These are phyloP conservation scores for Clarias macrocephalus DNA, from an alignment of 2,113 vertebrate species.

Conservation along the genomic window DNA sequence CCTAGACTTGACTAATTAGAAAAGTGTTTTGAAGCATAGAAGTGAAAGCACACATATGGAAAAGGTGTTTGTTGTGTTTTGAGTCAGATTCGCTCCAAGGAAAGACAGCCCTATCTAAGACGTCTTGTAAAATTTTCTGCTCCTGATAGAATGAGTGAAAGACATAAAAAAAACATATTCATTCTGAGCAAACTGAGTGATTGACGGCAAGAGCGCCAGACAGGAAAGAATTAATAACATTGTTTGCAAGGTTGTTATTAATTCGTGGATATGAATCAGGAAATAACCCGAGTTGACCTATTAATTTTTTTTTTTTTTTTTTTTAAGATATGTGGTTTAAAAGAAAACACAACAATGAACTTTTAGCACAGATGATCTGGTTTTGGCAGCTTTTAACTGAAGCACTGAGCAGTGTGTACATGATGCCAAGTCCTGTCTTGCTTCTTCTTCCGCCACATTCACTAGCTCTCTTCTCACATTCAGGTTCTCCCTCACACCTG, in stretches of 20 bases:
- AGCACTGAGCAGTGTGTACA: slow-evolving; percentile 11
- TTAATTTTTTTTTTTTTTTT: not conserved
- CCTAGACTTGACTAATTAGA: not conserved
- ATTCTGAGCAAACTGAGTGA: not conserved
- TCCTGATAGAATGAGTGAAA: not conserved
- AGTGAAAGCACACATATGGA: not conserved
- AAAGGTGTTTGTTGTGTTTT: not conserved
- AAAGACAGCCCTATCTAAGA: not conserved
- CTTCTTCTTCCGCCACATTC: slow-evolving; percentile 1
- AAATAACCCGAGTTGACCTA: not conserved
- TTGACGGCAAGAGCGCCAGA: not conserved
- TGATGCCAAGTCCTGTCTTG: not conserved
- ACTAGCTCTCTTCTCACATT: not conserved
- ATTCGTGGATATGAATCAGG: too few relatives aligned
- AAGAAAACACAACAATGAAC: not conserved
- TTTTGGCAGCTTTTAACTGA: slow-evolving; percentile 36
- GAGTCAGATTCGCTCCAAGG: not conserved
- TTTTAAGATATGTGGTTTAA: not conserved
- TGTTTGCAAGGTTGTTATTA: not conserved
- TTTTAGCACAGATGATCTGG: not conserved
- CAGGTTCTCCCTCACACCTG: not conserved
- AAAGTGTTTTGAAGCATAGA: not conserved
- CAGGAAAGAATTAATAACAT: not conserved
- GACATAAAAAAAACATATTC: not conserved
- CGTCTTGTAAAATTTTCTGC: not conserved